phyloP scores from a whole-genome alignment of 2,113 vertebrate genomes.

The Mesembrinibis cayennensis region DNA sequence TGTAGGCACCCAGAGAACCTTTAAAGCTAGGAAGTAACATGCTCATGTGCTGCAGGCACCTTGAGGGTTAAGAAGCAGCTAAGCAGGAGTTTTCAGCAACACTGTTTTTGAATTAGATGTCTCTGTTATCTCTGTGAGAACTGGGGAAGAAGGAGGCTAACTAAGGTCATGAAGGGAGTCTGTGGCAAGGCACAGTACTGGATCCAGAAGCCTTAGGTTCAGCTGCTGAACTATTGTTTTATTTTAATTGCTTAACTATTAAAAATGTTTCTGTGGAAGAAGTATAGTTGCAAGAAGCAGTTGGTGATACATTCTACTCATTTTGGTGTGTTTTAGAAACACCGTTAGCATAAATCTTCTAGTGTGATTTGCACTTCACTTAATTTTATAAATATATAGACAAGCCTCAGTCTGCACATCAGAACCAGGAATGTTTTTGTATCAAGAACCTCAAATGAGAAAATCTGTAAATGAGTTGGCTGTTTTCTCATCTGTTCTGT shows the following conservation, averaged over 20 bases:
- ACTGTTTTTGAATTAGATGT: slow-evolving; percentile 37
- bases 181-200: background rate
- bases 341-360: slow-evolving; percentile 72
- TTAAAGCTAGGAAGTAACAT: background rate
- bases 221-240: background rate
- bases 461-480: slow-evolving; percentile 74
- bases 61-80: slow-evolving; percentile 31
- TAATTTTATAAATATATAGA: slow-evolving; percentile 76
- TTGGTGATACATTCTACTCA: slow-evolving; percentile 70
- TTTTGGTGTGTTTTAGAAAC: slow-evolving; percentile 73
- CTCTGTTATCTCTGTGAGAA: background rate
- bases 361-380: slow-evolving; percentile 74
- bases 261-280: slow-evolving; percentile 50
- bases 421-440: slow-evolving; percentile 73
- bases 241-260: slow-evolving; percentile 51
- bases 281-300: slow-evolving; percentile 58
- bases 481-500: slow-evolving; percentile 73
- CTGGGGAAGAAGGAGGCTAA: background rate
- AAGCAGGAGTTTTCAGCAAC: slow-evolving; percentile 5
- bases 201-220: background rate
- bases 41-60: background rate
- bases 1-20: background rate
- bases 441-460: slow-evolving; percentile 74
- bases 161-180: background rate
- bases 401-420: slow-evolving; percentile 73